Percentiles rank a stretch among this genome's conserved stretches.
Conservation (phyloP, 2,113 vertebrate genomes). For the Syrmaticus mikado region DNA sequence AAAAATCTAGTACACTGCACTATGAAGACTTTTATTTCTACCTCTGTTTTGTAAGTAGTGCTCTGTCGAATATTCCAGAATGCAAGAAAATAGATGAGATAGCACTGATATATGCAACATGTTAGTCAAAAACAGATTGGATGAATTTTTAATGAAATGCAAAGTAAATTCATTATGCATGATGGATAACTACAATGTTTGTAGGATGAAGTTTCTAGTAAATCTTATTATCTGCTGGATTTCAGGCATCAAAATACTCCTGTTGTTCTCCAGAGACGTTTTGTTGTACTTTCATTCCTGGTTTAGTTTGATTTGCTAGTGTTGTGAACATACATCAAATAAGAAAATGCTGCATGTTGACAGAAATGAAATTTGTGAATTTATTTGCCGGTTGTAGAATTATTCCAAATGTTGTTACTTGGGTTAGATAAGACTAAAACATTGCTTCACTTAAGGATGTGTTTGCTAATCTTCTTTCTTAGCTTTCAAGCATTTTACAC, state of each 20-base stretch:
- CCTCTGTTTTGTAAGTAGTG: background rate
- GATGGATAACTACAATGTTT: slow-evolving; percentile 44
- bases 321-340: background rate
- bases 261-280: background rate
- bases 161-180: slow-evolving; percentile 42
- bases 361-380: background rate
- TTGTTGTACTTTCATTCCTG: background rate
- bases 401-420: background rate
- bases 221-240: background rate
- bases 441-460: background rate
- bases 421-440: background rate
- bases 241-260: background rate
- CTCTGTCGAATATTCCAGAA: background rate
- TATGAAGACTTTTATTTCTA: background rate
- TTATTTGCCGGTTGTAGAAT: background rate
- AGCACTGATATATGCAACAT: background rate
- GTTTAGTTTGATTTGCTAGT: background rate
- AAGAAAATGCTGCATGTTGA: background rate
- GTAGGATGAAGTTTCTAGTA: background rate
- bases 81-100: background rate
- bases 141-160: slow-evolving; percentile 43
- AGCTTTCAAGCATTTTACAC: background rate
- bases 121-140: background rate
- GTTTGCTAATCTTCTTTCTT: background rate
- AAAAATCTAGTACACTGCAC: background rate